Conservation (phyloP, 2,888 invertebrate species). For the Vanessa cardui region DNA sequence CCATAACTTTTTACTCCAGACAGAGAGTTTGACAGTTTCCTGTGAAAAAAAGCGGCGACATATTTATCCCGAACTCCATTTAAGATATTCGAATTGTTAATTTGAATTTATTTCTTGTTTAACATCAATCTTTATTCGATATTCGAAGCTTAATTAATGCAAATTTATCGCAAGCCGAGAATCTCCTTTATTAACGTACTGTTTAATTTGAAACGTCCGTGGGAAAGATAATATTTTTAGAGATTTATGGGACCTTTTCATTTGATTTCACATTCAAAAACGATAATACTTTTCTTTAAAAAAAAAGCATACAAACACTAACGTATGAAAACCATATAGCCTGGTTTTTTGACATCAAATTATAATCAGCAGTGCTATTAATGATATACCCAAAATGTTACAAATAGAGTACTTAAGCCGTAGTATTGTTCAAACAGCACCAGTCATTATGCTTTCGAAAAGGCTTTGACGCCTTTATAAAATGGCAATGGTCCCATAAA, state of each 20-base stretch:
- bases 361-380: background rate
- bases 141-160: slow-evolving; percentile 23
- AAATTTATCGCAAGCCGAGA: slow-evolving; percentile 22
- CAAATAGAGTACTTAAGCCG: slow-evolving; percentile 23
- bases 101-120: slow-evolving; percentile 28
- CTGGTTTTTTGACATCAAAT: background rate
- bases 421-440: slow-evolving; percentile 20
- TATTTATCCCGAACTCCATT: slow-evolving; percentile 18
- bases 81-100: slow-evolving; percentile 32
- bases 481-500: slow-evolving; percentile 26
- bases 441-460: slow-evolving; percentile 23
- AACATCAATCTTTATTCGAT: slow-evolving; percentile 30
- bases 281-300: no score
- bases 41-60: slow-evolving; percentile 13
- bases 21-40: slow-evolving; percentile 1
- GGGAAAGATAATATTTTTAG: background rate
- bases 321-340: no score
- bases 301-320: no score
- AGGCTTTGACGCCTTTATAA: slow-evolving; percentile 28
- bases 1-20: background rate
- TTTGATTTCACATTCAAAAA: no score
- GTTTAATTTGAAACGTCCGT: background rate
- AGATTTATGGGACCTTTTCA: background rate
- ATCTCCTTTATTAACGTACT: slow-evolving; percentile 6
- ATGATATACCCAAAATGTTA: background rate